phyloP scores from a whole-genome alignment of 2,888 invertebrate genomes.

The Napeogenes sylphis region DNA sequence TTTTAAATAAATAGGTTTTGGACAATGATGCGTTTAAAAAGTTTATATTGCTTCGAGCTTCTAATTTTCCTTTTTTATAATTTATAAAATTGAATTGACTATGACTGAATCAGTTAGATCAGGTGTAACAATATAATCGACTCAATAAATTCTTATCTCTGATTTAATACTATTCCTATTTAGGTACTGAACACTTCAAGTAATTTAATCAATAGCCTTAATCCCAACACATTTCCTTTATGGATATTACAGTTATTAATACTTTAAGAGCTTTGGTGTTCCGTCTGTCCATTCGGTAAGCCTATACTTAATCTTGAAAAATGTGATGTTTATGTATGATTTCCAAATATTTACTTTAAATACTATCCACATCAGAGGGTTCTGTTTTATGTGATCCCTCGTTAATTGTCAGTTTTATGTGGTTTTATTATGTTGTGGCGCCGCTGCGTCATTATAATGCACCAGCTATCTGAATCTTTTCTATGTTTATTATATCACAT shows the following conservation, averaged over 20 bases:
- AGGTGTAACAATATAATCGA: too few relatives aligned
- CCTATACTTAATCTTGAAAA: background rate
- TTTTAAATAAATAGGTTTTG: background rate
- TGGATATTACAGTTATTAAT: background rate
- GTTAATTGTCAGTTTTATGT: conserved; percentile 26
- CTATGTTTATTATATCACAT: conserved; percentile 20
- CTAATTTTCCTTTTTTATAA: too few relatives aligned
- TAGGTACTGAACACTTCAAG: background rate
- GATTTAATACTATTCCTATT: background rate
- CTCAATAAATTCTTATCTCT: too few relatives aligned
- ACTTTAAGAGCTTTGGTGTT: background rate
- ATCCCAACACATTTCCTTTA: conserved; percentile 1
- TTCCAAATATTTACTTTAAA: conserved; percentile 21
- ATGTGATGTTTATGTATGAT: background rate
- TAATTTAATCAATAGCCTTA: conserved; percentile 1
- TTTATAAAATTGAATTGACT: too few relatives aligned
- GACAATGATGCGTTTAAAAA: too few relatives aligned
- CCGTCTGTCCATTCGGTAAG: background rate
- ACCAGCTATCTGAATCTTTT: conserved; percentile 18
- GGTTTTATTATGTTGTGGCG: conserved; percentile 15
- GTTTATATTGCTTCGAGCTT: too few relatives aligned
- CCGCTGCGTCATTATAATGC: conserved; percentile 22
- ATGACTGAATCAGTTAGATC: too few relatives aligned
- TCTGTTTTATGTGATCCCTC: conserved; percentile 18
- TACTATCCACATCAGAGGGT: conserved; percentile 17